Base-by-base conservation (phyloP, 2,797 vertebrate species). In the Tinamus major region DNA sequence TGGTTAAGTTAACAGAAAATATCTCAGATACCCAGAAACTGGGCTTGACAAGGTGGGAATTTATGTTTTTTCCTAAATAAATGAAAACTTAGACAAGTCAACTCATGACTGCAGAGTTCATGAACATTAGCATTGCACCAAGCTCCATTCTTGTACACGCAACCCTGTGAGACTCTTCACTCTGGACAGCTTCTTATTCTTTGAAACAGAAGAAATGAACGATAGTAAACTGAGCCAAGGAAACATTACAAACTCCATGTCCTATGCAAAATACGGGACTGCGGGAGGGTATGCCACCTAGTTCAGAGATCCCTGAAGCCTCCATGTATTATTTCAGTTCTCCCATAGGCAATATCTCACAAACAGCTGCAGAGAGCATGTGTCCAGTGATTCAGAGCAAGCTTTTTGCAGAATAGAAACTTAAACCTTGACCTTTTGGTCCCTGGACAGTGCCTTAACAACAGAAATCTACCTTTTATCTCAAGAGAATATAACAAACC, bases 371-470 rank as follows among this genome's bases (percentile, higher is more conserved):
- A 93, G 70, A 94, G 89, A 84, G 4, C 44, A 79, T 0, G 0
- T 26, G 44, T 69, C 33, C 74, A 64, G 68, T 88, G 83, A 89
- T 58, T 96, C 83, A 87, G 68, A 87, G 55, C 44, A 88, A 71
- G 87, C 82, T 86, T 91, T 27, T 88, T 81, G 35, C 31, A 44
- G 51, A 84, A 64, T 61, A 85, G 48, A 20, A 92, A 65, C 61
- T 74, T 68, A 63, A 77, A 89, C 78, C 9, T 23, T 53, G 33
- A 3, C 62, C 53, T 51, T 76, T 5, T 64, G 26, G n/a, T 86
- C 49, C 53, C 64, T 49, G 6, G 11, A 9, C 79, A 49, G 6
- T 90, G 56, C 15, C 53, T 89, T 62, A 88, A 39, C 39, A 84
- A n/a, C 41, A 74, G 27, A 13, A 72, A 7, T 31, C 80, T 87